Percentiles rank a stretch among this genome's conserved stretches.
These are phyloP conservation scores for Globodera rostochiensis DNA, from an alignment of 1,140 invertebrate genomes.

Conservation along the genomic window DNA sequence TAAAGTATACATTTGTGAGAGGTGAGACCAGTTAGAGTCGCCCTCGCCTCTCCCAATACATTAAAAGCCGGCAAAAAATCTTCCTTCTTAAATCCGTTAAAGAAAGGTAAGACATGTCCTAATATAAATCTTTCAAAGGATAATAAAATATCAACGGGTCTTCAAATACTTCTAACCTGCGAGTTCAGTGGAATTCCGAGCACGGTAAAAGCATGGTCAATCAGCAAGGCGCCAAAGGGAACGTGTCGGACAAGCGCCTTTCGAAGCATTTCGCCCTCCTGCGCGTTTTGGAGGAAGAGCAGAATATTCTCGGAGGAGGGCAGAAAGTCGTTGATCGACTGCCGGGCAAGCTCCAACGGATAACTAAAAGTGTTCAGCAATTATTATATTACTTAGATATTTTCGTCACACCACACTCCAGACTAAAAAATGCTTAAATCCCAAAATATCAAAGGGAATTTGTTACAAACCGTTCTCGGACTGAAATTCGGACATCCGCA, in stretches of 20 bases:
- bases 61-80: too few relatives aligned
- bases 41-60: too few relatives aligned
- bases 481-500: constrained; percentile 86
- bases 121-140: not conserved
- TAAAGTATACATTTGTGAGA: constrained; percentile 9
- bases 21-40: not conserved
- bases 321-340: constrained; percentile 40
- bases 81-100: too few relatives aligned
- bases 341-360: constrained; percentile 56
- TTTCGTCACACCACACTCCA: not conserved
- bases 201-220: constrained; percentile 82
- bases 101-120: too few relatives aligned
- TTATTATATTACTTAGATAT: not conserved
- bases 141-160: constrained; percentile 11
- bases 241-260: constrained; percentile 82
- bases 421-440: too few relatives aligned
- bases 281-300: constrained; percentile 69
- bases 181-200: constrained; percentile 73
- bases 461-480: constrained; percentile 76
- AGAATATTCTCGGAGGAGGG: constrained; percentile 51
- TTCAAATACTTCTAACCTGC: constrained; percentile 61
- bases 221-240: constrained; percentile 80
- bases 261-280: constrained; percentile 74
- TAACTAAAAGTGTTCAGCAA: constrained; percentile 42
- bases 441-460: too few relatives aligned